Conservation (phyloP, 2,113 vertebrate species). For the Leptocoma aspasia region DNA sequence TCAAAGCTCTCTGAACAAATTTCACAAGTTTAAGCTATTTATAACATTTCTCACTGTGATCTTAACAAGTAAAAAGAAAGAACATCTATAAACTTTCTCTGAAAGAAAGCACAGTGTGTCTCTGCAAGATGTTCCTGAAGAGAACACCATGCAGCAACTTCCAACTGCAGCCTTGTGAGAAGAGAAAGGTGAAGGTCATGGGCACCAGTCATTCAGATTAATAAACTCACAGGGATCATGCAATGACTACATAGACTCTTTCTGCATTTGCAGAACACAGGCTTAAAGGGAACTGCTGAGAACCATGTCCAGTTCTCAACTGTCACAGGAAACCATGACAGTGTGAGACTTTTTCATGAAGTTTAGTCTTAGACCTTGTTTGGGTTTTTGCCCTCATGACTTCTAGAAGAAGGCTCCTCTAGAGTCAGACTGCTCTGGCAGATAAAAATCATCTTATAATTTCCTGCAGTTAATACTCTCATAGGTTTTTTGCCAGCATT, state of each 20-base stretch:
- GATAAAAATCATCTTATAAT: background rate
- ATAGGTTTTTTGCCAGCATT: background rate
- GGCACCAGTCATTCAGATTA: background rate
- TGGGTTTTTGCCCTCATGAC: background rate
- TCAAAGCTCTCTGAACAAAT: background rate
- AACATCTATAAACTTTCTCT: background rate
- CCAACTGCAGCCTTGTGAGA: background rate
- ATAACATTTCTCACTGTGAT: background rate
- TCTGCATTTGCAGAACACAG: background rate
- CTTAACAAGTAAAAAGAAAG: background rate
- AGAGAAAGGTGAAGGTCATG: background rate
- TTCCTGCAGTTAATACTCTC: background rate
- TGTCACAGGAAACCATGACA: background rate
- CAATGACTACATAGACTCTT: background rate
- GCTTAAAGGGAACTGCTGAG: background rate
- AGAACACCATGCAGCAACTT: background rate
- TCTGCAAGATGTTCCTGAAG: background rate
- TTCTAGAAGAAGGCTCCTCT: background rate
- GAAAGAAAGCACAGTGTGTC: background rate
- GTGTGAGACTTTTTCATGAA: background rate
- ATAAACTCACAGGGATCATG: background rate
- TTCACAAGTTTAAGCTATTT: slow-evolving; percentile 2
- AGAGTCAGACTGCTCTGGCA: background rate
- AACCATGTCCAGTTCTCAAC: background rate
- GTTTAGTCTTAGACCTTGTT: background rate